phyloP scores from a whole-genome alignment of 2,797 vertebrate species.

The Lagodon rhomboides region DNA sequence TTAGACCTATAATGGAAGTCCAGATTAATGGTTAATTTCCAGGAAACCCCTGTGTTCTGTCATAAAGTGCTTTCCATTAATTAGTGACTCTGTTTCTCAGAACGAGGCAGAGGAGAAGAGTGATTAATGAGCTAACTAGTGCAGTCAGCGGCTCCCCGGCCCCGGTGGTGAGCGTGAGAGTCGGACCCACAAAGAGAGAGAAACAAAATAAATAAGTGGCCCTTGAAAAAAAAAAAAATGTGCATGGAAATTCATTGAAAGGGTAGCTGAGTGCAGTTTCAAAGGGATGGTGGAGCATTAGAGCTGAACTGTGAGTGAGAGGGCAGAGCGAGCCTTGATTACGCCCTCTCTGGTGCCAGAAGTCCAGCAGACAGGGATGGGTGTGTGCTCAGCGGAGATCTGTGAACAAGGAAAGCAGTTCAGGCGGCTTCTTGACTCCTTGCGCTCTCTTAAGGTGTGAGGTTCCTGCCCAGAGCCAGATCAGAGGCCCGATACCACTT shows the following conservation, averaged over 20 bases:
- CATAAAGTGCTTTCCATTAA: conserved; percentile 83
- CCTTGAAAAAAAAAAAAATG: conserved; percentile 44
- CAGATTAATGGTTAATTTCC: conserved; percentile 83
- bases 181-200: conserved; percentile 54
- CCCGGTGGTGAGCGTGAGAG: conserved; percentile 64
- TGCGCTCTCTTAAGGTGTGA: conserved; percentile 18
- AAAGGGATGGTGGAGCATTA: conserved; percentile 62
- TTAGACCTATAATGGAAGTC: conserved; percentile 73
- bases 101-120: conserved; percentile 66
- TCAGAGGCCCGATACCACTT: background rate
- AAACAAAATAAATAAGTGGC: conserved; percentile 74
- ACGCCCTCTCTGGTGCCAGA: conserved; percentile 69
- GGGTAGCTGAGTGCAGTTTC: conserved; percentile 64
- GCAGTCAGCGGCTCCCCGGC: conserved; percentile 57
- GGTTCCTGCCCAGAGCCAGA: background rate
- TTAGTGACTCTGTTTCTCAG: conserved; percentile 75
- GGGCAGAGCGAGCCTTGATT: conserved; percentile 65
- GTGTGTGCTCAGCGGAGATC: conserved; percentile 57
- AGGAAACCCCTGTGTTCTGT: conserved; percentile 80
- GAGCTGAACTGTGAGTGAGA: conserved; percentile 66
- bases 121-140: conserved; percentile 73
- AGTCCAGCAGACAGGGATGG: conserved; percentile 69
- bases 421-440: conserved; percentile 28
- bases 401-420: conserved; percentile 48
- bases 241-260: conserved; percentile 66